Conservation (phyloP, 2,888 invertebrate genomes). For the Isotomurus palustris region DNA sequence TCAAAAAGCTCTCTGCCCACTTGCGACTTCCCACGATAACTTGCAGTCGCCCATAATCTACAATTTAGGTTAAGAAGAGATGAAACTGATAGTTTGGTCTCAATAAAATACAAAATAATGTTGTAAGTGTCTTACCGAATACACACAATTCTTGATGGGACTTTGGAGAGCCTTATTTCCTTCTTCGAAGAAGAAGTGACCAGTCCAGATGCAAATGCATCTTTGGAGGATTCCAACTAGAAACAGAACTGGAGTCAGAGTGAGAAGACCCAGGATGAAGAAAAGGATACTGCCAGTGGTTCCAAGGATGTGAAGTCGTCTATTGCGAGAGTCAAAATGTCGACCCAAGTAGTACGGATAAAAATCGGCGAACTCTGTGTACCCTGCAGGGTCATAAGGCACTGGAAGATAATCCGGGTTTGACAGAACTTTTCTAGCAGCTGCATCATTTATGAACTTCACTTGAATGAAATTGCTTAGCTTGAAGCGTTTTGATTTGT, state of each 20-base stretch:
- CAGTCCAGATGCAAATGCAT: background rate
- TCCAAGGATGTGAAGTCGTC: background rate
- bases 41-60: background rate
- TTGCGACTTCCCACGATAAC: background rate
- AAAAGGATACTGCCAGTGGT: background rate
- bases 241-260: background rate
- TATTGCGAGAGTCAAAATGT: background rate
- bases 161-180: background rate
- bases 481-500: background rate
- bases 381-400: background rate
- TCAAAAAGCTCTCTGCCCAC: background rate
- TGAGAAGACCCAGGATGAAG: background rate
- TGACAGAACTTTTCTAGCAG: background rate
- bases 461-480: too few species aligned
- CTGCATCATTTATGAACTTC: background rate
- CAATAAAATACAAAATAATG: background rate
- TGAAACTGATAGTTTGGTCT: background rate
- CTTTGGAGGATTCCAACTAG: background rate
- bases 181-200: background rate
- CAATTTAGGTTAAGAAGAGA: background rate
- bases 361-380: background rate
- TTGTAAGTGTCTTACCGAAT: background rate
- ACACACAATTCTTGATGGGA: background rate
- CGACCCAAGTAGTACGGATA: background rate
- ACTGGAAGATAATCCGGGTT: background rate